Base-by-base conservation (phyloP, 2,888 invertebrate species). In the Leucophora obtusa region DNA sequence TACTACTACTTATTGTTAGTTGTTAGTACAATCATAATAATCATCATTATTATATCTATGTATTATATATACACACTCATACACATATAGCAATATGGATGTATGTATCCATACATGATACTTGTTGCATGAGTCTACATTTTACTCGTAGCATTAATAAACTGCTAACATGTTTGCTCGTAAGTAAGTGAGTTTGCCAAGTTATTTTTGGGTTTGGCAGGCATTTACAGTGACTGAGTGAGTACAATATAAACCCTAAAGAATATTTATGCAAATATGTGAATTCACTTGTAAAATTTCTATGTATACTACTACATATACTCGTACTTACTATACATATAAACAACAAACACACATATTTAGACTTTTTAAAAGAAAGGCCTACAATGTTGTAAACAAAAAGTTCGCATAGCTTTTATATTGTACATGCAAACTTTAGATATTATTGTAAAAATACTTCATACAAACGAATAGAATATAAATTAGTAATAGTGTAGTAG, bases 241-340 rank as follows among this genome's bases (percentile, higher is more conserved):
- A 54, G 5, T 11, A 47, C 43, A 47, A 21, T 1, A 3, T 35
- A 35, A 54, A 65, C 53, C 53, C 65, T 35, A 71, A 56, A 47
- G 28, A 54, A 53, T 54, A 72, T 59, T 78, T 75, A 80, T 80
- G 71, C 71, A 80, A 80, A 75, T 75, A 75, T 63, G 65, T 68
- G 79, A 72, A 80, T 60, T 74, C 79, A 70, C 54, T 79, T 70
- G 74, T 65, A 43, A 74, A 70, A 74, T 43, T 56, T 60, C 56
- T 47, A 15, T 63, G 17, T 56, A 51, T 21, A 53, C 17, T 43
- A 0, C 8, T 4, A 35, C n/a, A n/a, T n/a, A n/a, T n/a, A n/a
- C n/a, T n/a, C n/a, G n/a, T n/a, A 56, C 24, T 43, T 43, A 62
- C 50, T 1, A 10, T 15, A 2, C 7, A 10, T 3, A 24, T 17